phyloP scores from a whole-genome alignment of 1,140 invertebrate species.

The Colletes latitarsis region DNA sequence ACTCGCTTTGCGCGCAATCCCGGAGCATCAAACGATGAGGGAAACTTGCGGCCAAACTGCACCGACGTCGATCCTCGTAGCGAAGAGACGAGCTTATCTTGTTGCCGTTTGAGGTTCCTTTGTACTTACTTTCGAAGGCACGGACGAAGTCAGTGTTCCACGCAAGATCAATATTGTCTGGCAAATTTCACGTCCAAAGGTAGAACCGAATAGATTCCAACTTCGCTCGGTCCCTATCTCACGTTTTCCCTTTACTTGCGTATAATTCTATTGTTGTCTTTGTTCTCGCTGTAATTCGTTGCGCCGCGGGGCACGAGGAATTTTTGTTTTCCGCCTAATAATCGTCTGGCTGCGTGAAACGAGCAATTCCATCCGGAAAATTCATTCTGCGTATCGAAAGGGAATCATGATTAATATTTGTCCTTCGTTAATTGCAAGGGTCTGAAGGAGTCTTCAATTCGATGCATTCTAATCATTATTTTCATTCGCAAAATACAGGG shows the following conservation, averaged over 20 bases:
- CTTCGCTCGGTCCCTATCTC: constrained; percentile 11
- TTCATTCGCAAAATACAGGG: no score
- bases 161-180: constrained; percentile 39
- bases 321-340: not conserved
- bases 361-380: not conserved
- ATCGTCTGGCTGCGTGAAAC: not conserved
- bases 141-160: constrained; percentile 20
- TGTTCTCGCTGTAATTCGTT: not conserved
- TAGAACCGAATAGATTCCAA: constrained; percentile 27
- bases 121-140: constrained; percentile 28
- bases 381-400: no score
- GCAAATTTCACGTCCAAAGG: constrained; percentile 27
- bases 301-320: not conserved
- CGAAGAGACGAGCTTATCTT: constrained; percentile 42
- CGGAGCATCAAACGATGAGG: constrained; percentile 41
- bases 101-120: constrained; percentile 46
- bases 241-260: not conserved
- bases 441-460: no score
- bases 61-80: constrained; percentile 37
- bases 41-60: constrained; percentile 41
- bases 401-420: no score
- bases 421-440: no score
- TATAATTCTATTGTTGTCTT: not conserved
- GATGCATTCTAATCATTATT: no score
- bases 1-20: constrained; percentile 44